Conservation (phyloP, 2,113 vertebrate genomes). For the Pollachius pollachius region DNA sequence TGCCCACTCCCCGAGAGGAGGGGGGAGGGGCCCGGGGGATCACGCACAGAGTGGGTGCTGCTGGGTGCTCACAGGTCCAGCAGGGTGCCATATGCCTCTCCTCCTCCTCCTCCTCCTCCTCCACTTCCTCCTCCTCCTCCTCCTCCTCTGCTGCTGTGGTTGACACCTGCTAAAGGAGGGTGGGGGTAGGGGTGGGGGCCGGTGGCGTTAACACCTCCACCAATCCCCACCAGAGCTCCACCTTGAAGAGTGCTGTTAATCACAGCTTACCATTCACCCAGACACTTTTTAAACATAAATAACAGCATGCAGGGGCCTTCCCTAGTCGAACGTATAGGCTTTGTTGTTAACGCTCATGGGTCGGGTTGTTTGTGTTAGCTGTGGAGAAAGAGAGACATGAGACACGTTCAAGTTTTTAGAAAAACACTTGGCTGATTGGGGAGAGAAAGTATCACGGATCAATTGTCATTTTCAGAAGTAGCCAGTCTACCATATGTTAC, state of each 20-base stretch:
- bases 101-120: no score
- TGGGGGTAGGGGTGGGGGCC: neutral
- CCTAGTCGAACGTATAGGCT: constrained; percentile 16
- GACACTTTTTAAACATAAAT: constrained; percentile 61
- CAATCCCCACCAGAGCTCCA: constrained; percentile 58
- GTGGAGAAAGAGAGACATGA: neutral
- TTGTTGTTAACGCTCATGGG: neutral
- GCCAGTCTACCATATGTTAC: no score
- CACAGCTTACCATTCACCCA: constrained; percentile 72
- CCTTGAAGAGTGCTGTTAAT: constrained; percentile 71
- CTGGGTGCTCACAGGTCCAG: no score
- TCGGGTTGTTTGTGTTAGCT: constrained; percentile 14
- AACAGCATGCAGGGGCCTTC: constrained; percentile 33
- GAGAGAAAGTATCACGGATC: no score
- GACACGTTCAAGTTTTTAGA: neutral
- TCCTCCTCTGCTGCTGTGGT: no score
- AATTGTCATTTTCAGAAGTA: no score
- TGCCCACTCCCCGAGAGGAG: no score
- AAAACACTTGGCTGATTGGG: neutral
- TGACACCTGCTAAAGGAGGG: neutral
- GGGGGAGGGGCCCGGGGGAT: no score
- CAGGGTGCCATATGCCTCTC: no score
- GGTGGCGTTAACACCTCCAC: neutral
- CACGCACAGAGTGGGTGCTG: no score
- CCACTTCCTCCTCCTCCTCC: no score